A percentile compares a stretch with the other conserved stretches of the same genome.
These are phyloP conservation scores for Metacarcinus magister DNA, from an alignment of 2,888 invertebrate species.

Conservation along the genomic window DNA sequence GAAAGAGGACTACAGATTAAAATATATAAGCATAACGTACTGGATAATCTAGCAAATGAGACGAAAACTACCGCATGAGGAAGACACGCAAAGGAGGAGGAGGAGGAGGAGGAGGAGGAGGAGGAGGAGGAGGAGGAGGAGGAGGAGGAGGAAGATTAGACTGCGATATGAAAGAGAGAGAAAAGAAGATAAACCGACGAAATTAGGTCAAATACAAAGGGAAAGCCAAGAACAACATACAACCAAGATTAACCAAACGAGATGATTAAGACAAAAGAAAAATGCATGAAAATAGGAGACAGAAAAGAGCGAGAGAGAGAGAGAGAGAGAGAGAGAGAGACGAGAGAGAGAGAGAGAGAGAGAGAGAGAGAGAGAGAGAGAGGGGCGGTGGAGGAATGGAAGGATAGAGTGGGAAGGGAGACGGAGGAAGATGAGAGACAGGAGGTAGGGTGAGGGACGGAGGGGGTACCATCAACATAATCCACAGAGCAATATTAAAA, in stretches of 20 bases:
- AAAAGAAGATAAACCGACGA: not conserved
- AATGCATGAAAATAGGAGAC: not conserved
- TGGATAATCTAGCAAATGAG: no score
- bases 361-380: not conserved
- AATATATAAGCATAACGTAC: not conserved
- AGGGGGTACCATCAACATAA: slow-evolving; percentile 35
- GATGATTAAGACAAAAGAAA: not conserved
- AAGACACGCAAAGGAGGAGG: not conserved
- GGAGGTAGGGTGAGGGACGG: not conserved
- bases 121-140: not conserved
- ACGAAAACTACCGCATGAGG: not conserved
- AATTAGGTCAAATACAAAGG: not conserved
- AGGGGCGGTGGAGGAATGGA: not conserved
- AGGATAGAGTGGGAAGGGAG: not conserved
- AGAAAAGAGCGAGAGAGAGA: not conserved
- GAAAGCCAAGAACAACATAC: no score
- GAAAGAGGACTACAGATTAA: not conserved
- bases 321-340: not conserved
- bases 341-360: not conserved
- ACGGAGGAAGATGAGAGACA: not conserved
- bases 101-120: not conserved
- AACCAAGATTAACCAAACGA: not conserved
- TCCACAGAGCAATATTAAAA: slow-evolving; percentile 38
- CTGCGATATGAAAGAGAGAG: not conserved
- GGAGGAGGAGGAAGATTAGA: slow-evolving; percentile 10